A percentile compares a stretch with the other conserved stretches of the same genome.
These are phyloP conservation scores for Lypha dubia DNA, from an alignment of 2,888 invertebrate genomes.

Conservation along the genomic window DNA sequence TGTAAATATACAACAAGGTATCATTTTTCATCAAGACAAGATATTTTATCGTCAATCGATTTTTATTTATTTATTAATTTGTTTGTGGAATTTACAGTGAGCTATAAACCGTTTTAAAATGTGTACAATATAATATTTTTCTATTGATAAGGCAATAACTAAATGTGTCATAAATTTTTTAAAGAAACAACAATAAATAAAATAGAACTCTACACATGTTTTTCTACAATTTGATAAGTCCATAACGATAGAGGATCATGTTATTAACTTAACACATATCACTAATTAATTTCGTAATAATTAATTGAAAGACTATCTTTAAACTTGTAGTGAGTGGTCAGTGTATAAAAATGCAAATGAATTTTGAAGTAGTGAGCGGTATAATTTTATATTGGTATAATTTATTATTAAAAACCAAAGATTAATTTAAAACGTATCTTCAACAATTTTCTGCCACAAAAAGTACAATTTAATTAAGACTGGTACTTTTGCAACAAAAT, in stretches of 20 bases:
- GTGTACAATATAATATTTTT: conserved; percentile 6
- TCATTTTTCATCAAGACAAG: conserved; percentile 71
- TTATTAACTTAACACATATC: too few relatives aligned
- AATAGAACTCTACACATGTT: neutral
- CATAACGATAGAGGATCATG: neutral
- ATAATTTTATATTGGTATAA: too few relatives aligned
- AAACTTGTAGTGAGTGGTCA: too few relatives aligned
- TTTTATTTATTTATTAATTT: conserved; percentile 54
- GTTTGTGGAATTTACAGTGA: conserved; percentile 43
- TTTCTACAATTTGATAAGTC: conserved; percentile 33
- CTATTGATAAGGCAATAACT: conserved; percentile 63
- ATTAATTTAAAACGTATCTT: too few relatives aligned
- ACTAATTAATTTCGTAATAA: too few relatives aligned
- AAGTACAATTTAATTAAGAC: too few relatives aligned
- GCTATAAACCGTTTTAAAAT: conserved; percentile 52
- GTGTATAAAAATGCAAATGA: too few relatives aligned
- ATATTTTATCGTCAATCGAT: conserved; percentile 70
- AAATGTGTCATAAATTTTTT: conserved; percentile 63
- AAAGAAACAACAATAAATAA: conserved; percentile 2
- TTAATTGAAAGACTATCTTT: too few relatives aligned
- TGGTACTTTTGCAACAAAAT: too few relatives aligned
- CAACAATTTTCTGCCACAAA: too few relatives aligned
- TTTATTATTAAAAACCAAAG: too few relatives aligned
- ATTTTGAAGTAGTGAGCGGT: too few relatives aligned
- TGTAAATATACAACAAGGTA: conserved; percentile 52